These are phyloP conservation scores for Gibbula magus DNA, from an alignment of 2,888 invertebrate genomes.

Conservation along the genomic window DNA sequence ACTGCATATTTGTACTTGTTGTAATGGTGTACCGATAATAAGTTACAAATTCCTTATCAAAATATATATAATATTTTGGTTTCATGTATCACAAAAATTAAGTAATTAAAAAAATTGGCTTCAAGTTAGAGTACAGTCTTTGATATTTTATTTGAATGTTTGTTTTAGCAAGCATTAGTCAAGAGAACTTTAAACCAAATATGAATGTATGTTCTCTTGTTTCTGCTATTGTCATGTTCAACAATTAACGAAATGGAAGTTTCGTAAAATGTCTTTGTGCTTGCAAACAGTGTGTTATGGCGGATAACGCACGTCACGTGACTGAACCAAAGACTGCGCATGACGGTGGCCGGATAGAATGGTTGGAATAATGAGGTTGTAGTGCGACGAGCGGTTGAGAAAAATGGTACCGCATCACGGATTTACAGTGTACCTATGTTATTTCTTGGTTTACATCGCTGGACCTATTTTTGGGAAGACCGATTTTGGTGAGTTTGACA, in stretches of 20 bases:
- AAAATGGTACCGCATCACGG: not conserved
- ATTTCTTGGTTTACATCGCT: not conserved
- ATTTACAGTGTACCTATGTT: not conserved
- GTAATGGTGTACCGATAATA: no score
- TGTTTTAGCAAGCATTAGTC: no score
- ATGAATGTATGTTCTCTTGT: no score
- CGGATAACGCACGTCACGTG: not conserved
- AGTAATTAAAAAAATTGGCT: no score
- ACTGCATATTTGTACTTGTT: no score
- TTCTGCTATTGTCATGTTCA: no score
- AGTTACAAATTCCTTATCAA: no score
- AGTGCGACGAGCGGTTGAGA: not conserved
- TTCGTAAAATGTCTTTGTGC: not conserved
- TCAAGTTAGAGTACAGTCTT: no score
- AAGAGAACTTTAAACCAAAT: no score
- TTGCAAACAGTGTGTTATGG: not conserved
- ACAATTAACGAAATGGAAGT: not conserved
- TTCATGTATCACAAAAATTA: no score
- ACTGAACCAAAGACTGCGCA: not conserved
- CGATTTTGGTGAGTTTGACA: not conserved
- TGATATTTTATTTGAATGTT: no score
- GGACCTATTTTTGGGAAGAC: not conserved
- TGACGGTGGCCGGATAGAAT: not conserved
- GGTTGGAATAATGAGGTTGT: slow-evolving; percentile 5
- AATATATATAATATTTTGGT: no score